Conservation (phyloP, 2,888 invertebrate genomes). For the Neoscelio sp. region DNA sequence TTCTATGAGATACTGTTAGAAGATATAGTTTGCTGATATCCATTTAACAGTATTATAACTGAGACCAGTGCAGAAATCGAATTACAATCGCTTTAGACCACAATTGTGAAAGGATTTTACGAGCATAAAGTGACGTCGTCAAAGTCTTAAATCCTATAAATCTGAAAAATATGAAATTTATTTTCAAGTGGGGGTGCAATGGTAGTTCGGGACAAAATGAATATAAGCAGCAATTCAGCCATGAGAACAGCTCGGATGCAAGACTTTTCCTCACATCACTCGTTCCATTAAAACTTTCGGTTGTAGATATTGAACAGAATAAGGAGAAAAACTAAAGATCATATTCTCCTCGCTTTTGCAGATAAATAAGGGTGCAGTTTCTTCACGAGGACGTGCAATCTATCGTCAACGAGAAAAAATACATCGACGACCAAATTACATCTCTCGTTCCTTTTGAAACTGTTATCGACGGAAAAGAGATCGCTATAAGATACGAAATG, state of each 20-base stretch:
- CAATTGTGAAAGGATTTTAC: slow-evolving; percentile 63
- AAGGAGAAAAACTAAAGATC: slow-evolving; percentile 40
- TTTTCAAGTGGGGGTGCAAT: slow-evolving; percentile 70
- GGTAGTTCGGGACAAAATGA: slow-evolving; percentile 26
- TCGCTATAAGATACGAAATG: slow-evolving; percentile 42
- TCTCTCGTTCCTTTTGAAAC: too few species aligned
- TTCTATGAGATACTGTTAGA: slow-evolving; percentile 42
- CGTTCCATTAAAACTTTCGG: slow-evolving; percentile 9
- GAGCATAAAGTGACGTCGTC: slow-evolving; percentile 54
- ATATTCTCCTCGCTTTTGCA: slow-evolving; percentile 44
- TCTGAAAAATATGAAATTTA: slow-evolving; percentile 53
- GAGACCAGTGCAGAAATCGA: slow-evolving; percentile 66
- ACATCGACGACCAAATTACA: slow-evolving; percentile 24
- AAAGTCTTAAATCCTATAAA: slow-evolving; percentile 21
- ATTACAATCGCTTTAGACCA: slow-evolving; percentile 69
- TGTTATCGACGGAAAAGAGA: slow-evolving; percentile 32
- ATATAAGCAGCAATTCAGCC: neutral
- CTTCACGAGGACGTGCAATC: slow-evolving; percentile 39
- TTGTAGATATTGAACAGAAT: neutral
- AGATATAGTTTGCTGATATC: slow-evolving; percentile 66
- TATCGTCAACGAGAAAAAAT: slow-evolving; percentile 23
- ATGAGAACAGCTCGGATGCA: neutral
- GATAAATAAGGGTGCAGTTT: slow-evolving; percentile 56
- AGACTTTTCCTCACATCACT: neutral
- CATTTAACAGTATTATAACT: slow-evolving; percentile 57